Conservation (phyloP, 2,888 invertebrate genomes). For the Pyrochroa serraticornis region DNA sequence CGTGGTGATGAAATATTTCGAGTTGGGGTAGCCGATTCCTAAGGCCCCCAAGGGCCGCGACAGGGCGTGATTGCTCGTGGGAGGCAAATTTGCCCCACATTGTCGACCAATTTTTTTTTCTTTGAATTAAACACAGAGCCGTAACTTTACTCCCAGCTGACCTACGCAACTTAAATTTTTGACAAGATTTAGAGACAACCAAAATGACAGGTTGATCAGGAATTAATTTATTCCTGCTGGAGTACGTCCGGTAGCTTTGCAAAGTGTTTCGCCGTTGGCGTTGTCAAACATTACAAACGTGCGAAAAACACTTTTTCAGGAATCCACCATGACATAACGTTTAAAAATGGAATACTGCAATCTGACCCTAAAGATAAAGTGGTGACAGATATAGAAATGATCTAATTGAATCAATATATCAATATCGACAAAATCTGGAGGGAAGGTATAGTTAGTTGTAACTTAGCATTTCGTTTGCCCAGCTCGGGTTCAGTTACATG, state of each 20-base stretch:
- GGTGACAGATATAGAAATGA: constrained; percentile 43
- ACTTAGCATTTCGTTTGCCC: constrained; percentile 14
- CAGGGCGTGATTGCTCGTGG: constrained; percentile 19
- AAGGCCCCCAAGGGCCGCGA: constrained; percentile 11
- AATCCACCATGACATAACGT: constrained; percentile 30
- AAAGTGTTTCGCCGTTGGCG: too few species aligned
- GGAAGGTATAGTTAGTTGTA: constrained; percentile 10
- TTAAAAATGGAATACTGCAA: constrained; percentile 34
- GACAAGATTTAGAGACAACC: too few species aligned
- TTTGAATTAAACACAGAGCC: constrained; percentile 4
- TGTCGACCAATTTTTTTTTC: constrained; percentile 19
- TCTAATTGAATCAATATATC: constrained; percentile 45
- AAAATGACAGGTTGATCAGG: too few species aligned
- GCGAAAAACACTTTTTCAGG: neutral
- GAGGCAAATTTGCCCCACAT: constrained; percentile 19
- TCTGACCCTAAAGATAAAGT: constrained; percentile 38
- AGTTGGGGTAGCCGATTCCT: constrained; percentile 12
- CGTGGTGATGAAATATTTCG: constrained; percentile 16
- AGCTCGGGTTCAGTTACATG: constrained; percentile 2
- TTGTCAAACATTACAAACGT: neutral
- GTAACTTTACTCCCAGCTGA: too few species aligned
- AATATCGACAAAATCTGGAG: constrained; percentile 20
- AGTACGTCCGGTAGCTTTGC: too few species aligned
- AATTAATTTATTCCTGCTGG: too few species aligned
- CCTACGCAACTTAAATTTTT: too few species aligned